phyloP scores from a whole-genome alignment of 2,888 invertebrate genomes.

The Melipona bicolor region DNA sequence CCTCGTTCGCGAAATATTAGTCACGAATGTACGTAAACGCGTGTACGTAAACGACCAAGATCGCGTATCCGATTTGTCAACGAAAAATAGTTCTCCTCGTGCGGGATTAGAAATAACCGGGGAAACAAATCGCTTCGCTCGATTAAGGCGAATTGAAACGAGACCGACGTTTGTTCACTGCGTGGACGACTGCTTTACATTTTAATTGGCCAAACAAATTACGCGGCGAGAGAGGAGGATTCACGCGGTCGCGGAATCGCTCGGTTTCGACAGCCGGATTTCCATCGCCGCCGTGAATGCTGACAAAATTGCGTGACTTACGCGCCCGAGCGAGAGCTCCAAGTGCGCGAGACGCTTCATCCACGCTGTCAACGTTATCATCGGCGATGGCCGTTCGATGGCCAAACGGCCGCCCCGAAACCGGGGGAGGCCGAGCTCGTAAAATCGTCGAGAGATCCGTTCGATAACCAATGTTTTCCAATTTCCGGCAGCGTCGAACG shows the following conservation, averaged over 20 bases:
- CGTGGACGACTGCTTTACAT: slow-evolving; percentile 41
- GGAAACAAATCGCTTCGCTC: slow-evolving; percentile 19
- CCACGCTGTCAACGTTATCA: slow-evolving; percentile 43
- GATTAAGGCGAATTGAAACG: slow-evolving; percentile 52
- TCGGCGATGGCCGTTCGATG: slow-evolving; percentile 15
- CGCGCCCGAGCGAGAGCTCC: slow-evolving; percentile 8
- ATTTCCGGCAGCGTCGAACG: slow-evolving; percentile 70
- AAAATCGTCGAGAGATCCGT: slow-evolving; percentile 68
- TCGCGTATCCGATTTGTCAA: neutral
- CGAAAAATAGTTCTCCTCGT: neutral
- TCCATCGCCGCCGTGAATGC: slow-evolving; percentile 10
- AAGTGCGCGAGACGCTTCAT: slow-evolving; percentile 23
- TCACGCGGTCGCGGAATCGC: neutral
- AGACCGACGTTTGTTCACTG: slow-evolving; percentile 30
- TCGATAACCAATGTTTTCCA: slow-evolving; percentile 74
- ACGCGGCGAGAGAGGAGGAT: slow-evolving; percentile 21
- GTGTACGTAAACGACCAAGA: neutral
- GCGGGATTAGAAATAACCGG: slow-evolving; percentile 34
- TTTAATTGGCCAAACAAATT: slow-evolving; percentile 51
- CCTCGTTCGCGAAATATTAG: neutral
- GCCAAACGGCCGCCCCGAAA: slow-evolving; percentile 8
- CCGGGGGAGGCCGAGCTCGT: slow-evolving; percentile 57
- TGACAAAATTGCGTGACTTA: slow-evolving; percentile 42
- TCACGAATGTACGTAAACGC: slow-evolving; percentile 6
- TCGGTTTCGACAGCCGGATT: slow-evolving; percentile 27